Conservation (phyloP, 2,797 vertebrate genomes). For the Sebastes iracundus region DNA sequence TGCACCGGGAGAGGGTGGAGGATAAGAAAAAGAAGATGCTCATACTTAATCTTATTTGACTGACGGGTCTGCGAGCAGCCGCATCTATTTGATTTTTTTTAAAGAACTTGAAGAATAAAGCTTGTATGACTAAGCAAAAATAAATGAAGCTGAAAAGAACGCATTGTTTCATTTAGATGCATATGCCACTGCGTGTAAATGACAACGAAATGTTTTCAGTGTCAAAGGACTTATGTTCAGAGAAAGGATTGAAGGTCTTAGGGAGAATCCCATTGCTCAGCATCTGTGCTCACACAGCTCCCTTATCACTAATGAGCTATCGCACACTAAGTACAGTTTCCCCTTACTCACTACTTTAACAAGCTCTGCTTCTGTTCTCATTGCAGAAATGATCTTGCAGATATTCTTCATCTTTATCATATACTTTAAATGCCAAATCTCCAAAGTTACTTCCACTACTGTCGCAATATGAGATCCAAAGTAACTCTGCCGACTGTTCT, state of each 20-base stretch:
- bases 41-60: constrained; percentile 24
- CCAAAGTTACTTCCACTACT: neutral
- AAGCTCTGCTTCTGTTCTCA: neutral
- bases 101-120: neutral
- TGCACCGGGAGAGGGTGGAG: constrained; percentile 58
- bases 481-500: neutral
- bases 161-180: neutral
- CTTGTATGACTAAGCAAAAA: neutral
- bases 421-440: constrained; percentile 8
- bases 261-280: constrained; percentile 39
- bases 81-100: neutral
- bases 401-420: constrained; percentile 6
- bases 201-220: constrained; percentile 16
- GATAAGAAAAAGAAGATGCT: constrained; percentile 16
- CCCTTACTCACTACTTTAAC: constrained; percentile 4
- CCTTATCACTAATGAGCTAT: constrained; percentile 33
- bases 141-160: neutral
- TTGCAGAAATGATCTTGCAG: neutral
- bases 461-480: neutral
- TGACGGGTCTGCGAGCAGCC: constrained; percentile 9
- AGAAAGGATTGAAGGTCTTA: constrained; percentile 37
- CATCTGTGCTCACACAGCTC: constrained; percentile 20
- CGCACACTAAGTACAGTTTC: constrained; percentile 10
- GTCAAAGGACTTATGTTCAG: constrained; percentile 14
- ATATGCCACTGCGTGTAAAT: neutral